Conservation (phyloP, 1,140 invertebrate genomes). For the Ceratosolen fusciceps region DNA sequence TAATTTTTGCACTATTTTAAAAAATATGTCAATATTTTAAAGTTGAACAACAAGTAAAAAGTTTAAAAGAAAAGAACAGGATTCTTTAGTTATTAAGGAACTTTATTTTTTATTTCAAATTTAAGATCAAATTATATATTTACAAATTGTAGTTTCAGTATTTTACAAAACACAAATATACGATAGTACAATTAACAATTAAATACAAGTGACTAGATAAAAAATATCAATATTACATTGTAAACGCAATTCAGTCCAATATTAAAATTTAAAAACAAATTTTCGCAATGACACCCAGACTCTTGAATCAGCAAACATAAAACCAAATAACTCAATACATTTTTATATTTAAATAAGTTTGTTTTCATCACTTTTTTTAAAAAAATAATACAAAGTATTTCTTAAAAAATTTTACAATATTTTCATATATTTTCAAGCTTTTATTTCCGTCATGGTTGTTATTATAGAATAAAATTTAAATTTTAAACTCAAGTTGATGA, state of each 20-base stretch:
- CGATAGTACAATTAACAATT: conserved; percentile 54
- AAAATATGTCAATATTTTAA: too few species aligned
- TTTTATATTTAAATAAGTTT: not conserved
- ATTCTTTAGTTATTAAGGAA: conserved; percentile 44
- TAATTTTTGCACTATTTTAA: too few species aligned
- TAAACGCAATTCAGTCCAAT: conserved; percentile 53
- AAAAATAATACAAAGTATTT: not conserved
- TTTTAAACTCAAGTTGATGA: conserved; percentile 21
- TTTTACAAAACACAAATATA: conserved; percentile 54
- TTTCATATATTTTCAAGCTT: not conserved
- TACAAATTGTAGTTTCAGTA: conserved; percentile 58
- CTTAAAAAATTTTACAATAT: not conserved
- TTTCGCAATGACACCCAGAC: not conserved
- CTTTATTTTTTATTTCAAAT: conserved; percentile 52
- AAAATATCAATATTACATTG: conserved; percentile 57
- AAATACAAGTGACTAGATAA: conserved; percentile 61
- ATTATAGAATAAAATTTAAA: conserved; percentile 39
- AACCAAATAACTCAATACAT: not conserved
- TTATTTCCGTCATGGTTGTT: conserved; percentile 31
- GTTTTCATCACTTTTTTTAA: not conserved
- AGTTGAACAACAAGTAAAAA: not conserved
- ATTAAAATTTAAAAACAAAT: conserved; percentile 28
- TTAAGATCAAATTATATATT: conserved; percentile 53
- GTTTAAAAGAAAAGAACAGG: not conserved
- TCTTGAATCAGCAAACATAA: not conserved